Conservation (phyloP, 2,888 invertebrate species). For the Morpho achilles region DNA sequence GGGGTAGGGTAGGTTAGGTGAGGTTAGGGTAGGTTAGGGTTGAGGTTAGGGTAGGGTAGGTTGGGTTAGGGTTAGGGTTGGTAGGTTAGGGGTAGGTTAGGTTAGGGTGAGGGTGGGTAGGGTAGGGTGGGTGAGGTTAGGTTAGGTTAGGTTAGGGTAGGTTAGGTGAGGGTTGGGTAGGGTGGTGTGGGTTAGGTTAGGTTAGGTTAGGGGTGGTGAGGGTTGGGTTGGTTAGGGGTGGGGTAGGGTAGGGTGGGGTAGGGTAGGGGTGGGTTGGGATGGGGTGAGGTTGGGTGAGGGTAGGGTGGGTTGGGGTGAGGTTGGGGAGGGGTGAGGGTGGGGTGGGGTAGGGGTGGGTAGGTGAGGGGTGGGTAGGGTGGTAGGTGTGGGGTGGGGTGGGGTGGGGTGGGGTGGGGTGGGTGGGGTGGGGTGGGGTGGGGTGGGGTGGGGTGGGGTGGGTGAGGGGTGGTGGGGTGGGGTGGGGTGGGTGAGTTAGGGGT, state of each 20-base stretch:
- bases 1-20: not conserved
- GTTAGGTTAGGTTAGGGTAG: slow-evolving; percentile 14
- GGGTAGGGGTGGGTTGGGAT: too few species aligned
- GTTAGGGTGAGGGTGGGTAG: slow-evolving; percentile 2
- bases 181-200: slow-evolving; percentile 11
- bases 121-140: slow-evolving; percentile 10
- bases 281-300: not conserved
- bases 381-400: not conserved
- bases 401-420: not conserved
- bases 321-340: not conserved
- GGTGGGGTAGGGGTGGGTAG: not conserved
- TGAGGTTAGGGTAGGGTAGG: slow-evolving; percentile 5
- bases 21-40: slow-evolving; percentile 2
- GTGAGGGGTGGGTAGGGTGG: too few species aligned
- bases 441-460: not conserved
- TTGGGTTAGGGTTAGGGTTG: slow-evolving; percentile 2
- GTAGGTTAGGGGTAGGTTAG: slow-evolving; percentile 4
- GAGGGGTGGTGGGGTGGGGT: not conserved
- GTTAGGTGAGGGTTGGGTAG: slow-evolving; percentile 21
- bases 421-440: not conserved
- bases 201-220: slow-evolving; percentile 13
- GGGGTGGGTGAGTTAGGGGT: not conserved
- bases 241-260: not conserved
- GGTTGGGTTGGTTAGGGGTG: not conserved
- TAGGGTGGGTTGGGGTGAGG: not conserved